Conservation (phyloP, 2,888 invertebrate species). For the Elysia crispata region DNA sequence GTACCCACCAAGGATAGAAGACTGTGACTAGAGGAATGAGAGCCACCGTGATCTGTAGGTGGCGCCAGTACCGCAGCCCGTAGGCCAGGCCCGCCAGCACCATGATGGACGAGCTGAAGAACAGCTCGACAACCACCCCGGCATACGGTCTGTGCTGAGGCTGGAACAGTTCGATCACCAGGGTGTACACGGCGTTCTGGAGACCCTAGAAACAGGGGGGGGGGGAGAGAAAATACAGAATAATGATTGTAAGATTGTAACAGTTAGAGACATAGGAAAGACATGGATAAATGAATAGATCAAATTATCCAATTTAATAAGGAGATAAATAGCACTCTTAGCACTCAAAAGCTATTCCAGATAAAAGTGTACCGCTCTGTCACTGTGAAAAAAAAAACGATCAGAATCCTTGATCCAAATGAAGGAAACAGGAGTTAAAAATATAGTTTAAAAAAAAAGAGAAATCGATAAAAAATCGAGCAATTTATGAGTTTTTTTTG, state of each 20-base stretch:
- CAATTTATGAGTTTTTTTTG: no score
- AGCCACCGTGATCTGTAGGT: conserved; percentile 79
- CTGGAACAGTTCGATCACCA: conserved; percentile 80
- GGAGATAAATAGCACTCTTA: no score
- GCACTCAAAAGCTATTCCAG: no score
- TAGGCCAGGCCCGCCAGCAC: conserved; percentile 79
- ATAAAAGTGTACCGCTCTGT: no score
- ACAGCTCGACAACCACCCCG: conserved; percentile 79
- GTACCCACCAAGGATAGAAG: conserved; percentile 75
- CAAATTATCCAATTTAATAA: no score
- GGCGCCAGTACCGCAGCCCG: conserved; percentile 79
- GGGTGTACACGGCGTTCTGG: conserved; percentile 79
- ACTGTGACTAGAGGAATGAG: conserved; percentile 79
- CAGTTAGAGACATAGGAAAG: neutral
- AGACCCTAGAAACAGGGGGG: conserved; percentile 72
- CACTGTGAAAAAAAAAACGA: no score
- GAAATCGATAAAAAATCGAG: no score
- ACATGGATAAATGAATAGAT: no score
- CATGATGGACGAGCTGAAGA: conserved; percentile 79
- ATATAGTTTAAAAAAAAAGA: no score
- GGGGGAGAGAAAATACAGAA: neutral
- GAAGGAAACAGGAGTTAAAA: no score
- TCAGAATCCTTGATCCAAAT: no score
- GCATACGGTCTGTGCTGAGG: conserved; percentile 78
- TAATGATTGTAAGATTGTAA: neutral